Evolutionary conservation across 1,140 invertebrate species (phyloP).

Genomic region (Musca domestica): DNA sequence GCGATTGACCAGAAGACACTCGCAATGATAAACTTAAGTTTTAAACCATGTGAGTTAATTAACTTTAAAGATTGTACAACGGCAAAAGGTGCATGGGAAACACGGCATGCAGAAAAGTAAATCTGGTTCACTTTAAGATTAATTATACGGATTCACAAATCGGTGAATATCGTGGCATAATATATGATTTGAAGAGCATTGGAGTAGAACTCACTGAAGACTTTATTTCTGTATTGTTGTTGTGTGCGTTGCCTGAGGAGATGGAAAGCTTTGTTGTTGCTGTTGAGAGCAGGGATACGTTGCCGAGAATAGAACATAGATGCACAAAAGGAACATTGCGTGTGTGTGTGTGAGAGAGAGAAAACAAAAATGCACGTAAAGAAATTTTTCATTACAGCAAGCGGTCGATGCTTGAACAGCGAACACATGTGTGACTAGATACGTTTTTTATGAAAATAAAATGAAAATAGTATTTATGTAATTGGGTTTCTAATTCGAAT

Average conservation of each 20-base stretch:
- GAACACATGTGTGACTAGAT: no score
- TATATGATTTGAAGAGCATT: constrained; percentile 9
- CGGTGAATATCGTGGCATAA: constrained; percentile 21
- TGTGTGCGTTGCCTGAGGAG: neutral
- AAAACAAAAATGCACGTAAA: no score
- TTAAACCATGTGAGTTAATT: constrained; percentile 21
- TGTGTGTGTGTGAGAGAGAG: no score
- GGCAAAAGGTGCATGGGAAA: constrained; percentile 10
- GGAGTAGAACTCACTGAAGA: constrained; percentile 14
- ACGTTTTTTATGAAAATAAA: no score
- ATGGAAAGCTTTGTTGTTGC: constrained; percentile 26
- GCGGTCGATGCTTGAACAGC: no score
- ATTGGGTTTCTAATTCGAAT: no score
- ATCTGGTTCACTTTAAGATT: constrained; percentile 17
- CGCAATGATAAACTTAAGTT: constrained; percentile 6
- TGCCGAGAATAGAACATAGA: neutral
- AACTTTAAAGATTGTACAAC: constrained; percentile 9
- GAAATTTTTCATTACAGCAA: no score
- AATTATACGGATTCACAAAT: constrained; percentile 6
- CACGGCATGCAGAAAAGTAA: constrained; percentile 9
- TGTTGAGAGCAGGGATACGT: neutral
- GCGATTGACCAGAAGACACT: constrained; percentile 18
- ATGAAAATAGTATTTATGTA: no score
- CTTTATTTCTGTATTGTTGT: constrained; percentile 10
- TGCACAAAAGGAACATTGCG: no score